Evolutionary conservation across 2,113 vertebrate species (phyloP).

Genomic region (Corvus hawaiiensis): DNA sequence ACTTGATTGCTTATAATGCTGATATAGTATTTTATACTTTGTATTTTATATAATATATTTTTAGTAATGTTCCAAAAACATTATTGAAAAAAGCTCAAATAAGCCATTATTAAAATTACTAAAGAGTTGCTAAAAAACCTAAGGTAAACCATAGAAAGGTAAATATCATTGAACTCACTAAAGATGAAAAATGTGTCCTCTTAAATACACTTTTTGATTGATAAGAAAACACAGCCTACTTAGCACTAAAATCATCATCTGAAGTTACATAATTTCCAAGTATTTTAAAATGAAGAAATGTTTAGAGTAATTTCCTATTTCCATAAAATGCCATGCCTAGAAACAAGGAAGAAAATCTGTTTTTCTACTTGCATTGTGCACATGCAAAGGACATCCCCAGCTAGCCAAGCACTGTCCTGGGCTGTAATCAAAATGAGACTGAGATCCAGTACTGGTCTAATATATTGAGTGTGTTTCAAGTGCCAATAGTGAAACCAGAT

Average conservation of each 20-base stretch:
- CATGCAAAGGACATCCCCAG: not conserved
- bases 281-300: not conserved
- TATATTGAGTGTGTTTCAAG: not conserved
- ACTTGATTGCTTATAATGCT: not conserved
- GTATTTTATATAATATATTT: not conserved
- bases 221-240: not conserved
- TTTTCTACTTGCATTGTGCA: fast-evolving
- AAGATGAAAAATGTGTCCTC: not conserved
- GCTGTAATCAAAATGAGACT: not conserved
- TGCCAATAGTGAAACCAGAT: not conserved
- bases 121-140: not conserved
- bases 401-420: not conserved
- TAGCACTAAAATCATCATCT: not conserved
- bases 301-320: not conserved
- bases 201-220: not conserved
- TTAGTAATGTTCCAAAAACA: not conserved
- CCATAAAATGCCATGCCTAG: not conserved
- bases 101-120: not conserved
- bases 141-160: not conserved
- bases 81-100: not conserved
- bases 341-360: not conserved
- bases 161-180: not conserved
- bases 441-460: not conserved
- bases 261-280: not conserved
- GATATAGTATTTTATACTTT: not conserved